Base-by-base conservation (phyloP, 2,888 invertebrate species). In the Lasius platythorax region DNA sequence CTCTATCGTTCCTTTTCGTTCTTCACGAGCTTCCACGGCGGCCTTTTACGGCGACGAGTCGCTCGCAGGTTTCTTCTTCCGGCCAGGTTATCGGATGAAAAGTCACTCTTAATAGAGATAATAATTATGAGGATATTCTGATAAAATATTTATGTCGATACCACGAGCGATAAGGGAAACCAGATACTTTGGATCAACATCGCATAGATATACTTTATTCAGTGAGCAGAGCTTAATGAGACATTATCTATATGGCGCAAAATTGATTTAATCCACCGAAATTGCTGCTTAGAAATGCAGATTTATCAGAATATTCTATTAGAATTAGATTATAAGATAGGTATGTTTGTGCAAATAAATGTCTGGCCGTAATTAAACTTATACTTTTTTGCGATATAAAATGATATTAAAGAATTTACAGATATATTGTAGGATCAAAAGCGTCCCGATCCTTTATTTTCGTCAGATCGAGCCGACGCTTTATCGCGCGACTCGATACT, bases 61-160 rank as follows among this genome's bases (percentile, higher is more conserved):
- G 37, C 46, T 72, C 70, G 78, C 33, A 70, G 85, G 87, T 89
- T 88, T 85, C 64, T 83, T 70, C 64, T 83, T 68, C 78, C 67
- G 87, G 84, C 82, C 86, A 82, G 86, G 84, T 83, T 88, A 89
- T 85, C 88, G 82, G 66, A 76, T 61, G 33, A 78, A 83, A 83
- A 84, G 84, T 88, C 66, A 82, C 68, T 73, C 79, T 87, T 89
- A 89, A 89, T 89, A 85, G 50, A 78, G 83, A 58, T 73, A 53
- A 73, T 87, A 89, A 89, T 89, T 89, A 89, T 87, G 67, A 83
- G 75, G 76, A 82, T 87, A 84, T 86, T 61, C 73, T 73, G 68
- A 70, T 56, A 58, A 82, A 89, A 88, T 87, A 87, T 85, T 86
- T 74, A 76, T 74, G 83, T 56, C 82, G 61, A 61, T 81, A 33